These are phyloP conservation scores for Pterobdella sp. DNA, from an alignment of 2,888 invertebrate genomes.

Conservation along the genomic window DNA sequence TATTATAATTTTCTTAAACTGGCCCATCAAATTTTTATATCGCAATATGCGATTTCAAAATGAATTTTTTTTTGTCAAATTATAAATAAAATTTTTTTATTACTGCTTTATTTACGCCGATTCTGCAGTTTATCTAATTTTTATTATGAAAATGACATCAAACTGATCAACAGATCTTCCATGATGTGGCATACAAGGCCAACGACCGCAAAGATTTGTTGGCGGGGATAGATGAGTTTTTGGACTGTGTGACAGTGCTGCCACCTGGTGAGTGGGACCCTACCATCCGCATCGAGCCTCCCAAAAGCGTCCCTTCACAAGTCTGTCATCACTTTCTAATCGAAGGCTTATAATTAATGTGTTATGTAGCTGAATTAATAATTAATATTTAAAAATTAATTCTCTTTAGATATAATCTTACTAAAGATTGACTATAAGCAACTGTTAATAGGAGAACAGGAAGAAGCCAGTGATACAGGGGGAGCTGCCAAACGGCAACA, in stretches of 20 bases:
- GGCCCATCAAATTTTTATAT: too few species aligned
- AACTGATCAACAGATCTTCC: slow-evolving; percentile 38
- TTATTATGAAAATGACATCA: neutral
- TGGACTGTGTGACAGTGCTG: slow-evolving; percentile 67
- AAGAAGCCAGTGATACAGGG: slow-evolving; percentile 33
- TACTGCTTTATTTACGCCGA: neutral
- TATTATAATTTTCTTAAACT: too few species aligned
- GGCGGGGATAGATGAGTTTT: slow-evolving; percentile 85
- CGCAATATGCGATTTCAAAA: too few species aligned
- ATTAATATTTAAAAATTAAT: too few species aligned
- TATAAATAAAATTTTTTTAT: neutral
- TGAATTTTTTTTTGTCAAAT: too few species aligned
- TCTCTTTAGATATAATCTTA: too few species aligned
- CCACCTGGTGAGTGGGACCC: slow-evolving; percentile 86
- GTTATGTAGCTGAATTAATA: too few species aligned
- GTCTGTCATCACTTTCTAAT: slow-evolving; percentile 23
- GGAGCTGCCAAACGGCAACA: slow-evolving; percentile 36
- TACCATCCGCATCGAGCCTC: slow-evolving; percentile 40
- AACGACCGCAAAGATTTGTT: slow-evolving; percentile 67
- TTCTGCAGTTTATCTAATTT: neutral
- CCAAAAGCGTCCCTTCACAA: slow-evolving; percentile 40
- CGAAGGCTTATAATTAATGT: too few species aligned
- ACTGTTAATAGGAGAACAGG: slow-evolving; percentile 34
- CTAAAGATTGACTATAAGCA: too few species aligned
- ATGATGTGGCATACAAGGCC: slow-evolving; percentile 41